Evolutionary conservation across 2,113 vertebrate species (phyloP).

Genomic region (Dicrurus megarhynchus): DNA sequence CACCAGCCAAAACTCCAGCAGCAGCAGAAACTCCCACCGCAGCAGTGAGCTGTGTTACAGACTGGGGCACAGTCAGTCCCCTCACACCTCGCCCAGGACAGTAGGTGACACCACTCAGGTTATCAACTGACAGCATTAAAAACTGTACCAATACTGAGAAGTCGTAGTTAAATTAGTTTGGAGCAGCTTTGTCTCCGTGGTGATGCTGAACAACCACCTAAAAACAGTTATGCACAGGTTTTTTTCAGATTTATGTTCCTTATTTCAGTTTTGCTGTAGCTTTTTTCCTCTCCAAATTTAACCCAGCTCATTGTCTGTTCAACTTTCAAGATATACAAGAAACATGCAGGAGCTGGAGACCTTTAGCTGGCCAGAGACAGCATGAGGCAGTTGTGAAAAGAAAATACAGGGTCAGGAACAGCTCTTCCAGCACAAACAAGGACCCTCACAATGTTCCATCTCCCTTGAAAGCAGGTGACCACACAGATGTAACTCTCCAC

Average conservation of each 20-base stretch:
- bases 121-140: not conserved
- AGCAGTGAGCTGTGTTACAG: not conserved
- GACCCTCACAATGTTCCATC: not conserved
- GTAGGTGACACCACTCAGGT: accelerated
- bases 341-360: not conserved
- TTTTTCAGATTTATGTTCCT: not conserved
- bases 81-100: not conserved
- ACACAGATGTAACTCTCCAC: not conserved
- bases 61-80: not conserved
- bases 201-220: not conserved
- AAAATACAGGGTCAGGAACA: not conserved
- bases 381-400: not conserved
- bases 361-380: not conserved
- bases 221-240: not conserved
- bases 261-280: not conserved
- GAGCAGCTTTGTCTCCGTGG: not conserved
- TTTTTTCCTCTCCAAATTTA: not conserved
- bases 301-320: not conserved
- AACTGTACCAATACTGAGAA: not conserved
- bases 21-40: not conserved
- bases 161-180: not conserved
- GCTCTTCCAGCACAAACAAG: not conserved
- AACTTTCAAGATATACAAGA: not conserved
- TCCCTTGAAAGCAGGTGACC: not conserved
- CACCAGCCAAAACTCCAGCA: not conserved